Evolutionary conservation across 1,140 invertebrate genomes (phyloP).

Genomic region (Vanessa tameamea): DNA sequence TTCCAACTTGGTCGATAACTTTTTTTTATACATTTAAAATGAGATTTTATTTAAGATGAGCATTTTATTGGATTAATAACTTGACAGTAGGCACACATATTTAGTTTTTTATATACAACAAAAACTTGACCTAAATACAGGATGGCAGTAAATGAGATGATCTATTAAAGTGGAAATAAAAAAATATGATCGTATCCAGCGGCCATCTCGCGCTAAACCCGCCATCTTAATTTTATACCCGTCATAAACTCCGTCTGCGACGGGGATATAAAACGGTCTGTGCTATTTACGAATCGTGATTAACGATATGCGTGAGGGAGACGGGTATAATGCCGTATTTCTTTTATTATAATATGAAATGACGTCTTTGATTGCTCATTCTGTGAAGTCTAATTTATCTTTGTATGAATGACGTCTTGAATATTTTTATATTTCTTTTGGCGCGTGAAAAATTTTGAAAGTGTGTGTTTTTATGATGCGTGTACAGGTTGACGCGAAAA

Average conservation of each 20-base stretch:
- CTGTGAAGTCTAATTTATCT: not conserved
- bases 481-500: no score
- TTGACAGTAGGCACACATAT: no score
- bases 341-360: not conserved
- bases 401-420: not conserved
- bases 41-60: no score
- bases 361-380: not conserved
- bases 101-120: no score
- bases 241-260: constrained; percentile 31
- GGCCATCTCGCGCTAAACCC: not conserved
- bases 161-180: constrained; percentile 17
- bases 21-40: no score
- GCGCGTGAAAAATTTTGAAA: no score
- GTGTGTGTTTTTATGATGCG: no score
- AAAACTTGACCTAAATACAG: constrained; percentile 1
- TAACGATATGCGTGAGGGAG: not conserved
- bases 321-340: not conserved
- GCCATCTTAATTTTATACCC: constrained; percentile 24
- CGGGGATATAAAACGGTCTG: not conserved
- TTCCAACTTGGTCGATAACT: no score
- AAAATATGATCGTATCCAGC: not conserved
- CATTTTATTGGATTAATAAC: no score
- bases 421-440: no score
- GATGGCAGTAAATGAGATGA: not conserved
- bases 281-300: constrained; percentile 3